A percentile compares a stretch with the other conserved stretches of the same genome.
Conservation (phyloP, 2,888 invertebrate species). For the Leptopilina drosophilae region DNA sequence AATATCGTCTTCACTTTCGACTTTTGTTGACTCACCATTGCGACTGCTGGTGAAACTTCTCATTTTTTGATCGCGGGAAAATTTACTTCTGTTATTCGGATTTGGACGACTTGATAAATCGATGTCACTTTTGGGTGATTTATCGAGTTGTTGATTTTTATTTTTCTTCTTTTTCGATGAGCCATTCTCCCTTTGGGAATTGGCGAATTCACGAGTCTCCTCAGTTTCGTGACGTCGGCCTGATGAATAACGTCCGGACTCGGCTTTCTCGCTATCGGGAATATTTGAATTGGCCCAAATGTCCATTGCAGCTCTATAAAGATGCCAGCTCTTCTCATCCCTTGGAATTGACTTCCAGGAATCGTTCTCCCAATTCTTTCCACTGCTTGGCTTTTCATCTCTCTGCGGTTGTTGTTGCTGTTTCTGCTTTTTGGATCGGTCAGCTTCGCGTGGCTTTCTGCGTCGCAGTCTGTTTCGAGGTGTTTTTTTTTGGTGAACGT, state of each 20-base stretch:
- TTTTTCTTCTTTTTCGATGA: conserved; percentile 58
- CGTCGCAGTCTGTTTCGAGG: conserved; percentile 73
- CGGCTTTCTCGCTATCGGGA: conserved; percentile 58
- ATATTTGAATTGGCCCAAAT: conserved; percentile 74
- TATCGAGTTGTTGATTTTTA: conserved; percentile 55
- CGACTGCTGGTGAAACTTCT: conserved; percentile 51
- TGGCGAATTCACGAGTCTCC: conserved; percentile 48
- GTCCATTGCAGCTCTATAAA: conserved; percentile 76
- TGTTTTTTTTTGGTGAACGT: conserved; percentile 55
- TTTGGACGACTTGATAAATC: conserved; percentile 57
- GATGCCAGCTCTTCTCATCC: conserved; percentile 76
- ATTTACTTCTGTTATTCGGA: conserved; percentile 59
- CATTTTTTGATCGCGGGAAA: conserved; percentile 46
- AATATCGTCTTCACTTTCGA: conserved; percentile 64
- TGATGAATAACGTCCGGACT: conserved; percentile 48
- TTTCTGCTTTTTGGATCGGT: conserved; percentile 60
- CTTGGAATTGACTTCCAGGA: conserved; percentile 74
- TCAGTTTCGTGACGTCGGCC: conserved; percentile 56
- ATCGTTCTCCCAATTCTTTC: conserved; percentile 73
- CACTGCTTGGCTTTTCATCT: conserved; percentile 58
- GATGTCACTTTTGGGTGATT: conserved; percentile 64
- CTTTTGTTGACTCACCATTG: conserved; percentile 39
- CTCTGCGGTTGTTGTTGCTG: conserved; percentile 71
- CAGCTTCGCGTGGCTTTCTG: conserved; percentile 72
- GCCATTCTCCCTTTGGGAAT: conserved; percentile 26